Base-by-base conservation (phyloP, 1,140 invertebrate species). In the Temnothorax nylanderi region DNA sequence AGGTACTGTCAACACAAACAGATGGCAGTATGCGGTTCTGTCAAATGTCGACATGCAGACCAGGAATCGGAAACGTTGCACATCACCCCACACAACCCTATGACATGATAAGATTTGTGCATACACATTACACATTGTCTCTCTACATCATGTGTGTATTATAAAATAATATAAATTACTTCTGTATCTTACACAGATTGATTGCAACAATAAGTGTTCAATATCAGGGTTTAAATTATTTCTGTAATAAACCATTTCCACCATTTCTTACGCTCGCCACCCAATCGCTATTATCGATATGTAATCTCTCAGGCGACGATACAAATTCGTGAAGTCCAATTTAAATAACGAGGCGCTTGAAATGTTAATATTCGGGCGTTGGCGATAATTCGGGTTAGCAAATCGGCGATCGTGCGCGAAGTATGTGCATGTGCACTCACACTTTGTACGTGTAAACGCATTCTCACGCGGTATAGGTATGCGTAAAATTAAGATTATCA, bases 291-390 rank as follows among this genome's bases (percentile, higher is more conserved):
- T 69, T 54, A 80, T 7, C n/a, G 8, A 49, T 26, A 51, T 80
- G 5, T 69, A 80, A 69, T 80, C 62, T 51, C 6, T 51, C 6
- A 54, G 18, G 47, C 34, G 13, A n/a, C 26, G 72, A 80, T 84
- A 89, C 71, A 85, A 88, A 89, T 85, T 77, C 85, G 77, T 87
- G 65, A 89, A 89, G 71, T 84, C 71, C 71, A 87, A 91, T 91
- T 91, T 90, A 37, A 90, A 90, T 91, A 91, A 91, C 82, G 81
- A 88, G 88, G 54, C 85, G 81, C 69, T 81, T 58, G 26, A 88
- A 88, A 81, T 89, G 75, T 87, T 91, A 89, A 91, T 89, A 91
- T 90, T 90, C 51, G 85, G 56, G 69, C 87, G 69, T 87, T 74
- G 81, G 34, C 81, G 82, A 85, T 89, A 85, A 90, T 90, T 78